Base-by-base conservation (phyloP, 2,113 vertebrate genomes). In the Lucifuga dentata region DNA sequence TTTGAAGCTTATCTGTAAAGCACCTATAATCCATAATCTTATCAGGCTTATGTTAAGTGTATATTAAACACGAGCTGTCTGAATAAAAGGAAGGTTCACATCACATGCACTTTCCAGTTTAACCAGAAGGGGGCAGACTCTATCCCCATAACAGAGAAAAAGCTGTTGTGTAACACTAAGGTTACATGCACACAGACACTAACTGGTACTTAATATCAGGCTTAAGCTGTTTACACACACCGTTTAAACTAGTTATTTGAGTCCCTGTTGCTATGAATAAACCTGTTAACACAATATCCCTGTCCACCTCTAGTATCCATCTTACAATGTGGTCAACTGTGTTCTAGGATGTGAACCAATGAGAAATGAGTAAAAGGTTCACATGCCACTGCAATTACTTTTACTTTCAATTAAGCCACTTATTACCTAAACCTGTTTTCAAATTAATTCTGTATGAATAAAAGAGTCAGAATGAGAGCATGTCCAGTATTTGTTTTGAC, bases 51-150 rank as follows among this genome's bases (percentile, higher is more conserved):
- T 74, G 13, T 32, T 26, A 35, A 19, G n/a, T 23, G n/a, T 16
- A 19, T 58, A 45, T 68, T 23, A 29, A 52, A 58, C 1, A 0
- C n/a, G 9, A 36, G 20, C 23, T 43, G 4, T 59, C 36, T 56
- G 10, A 62, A 40, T 33, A 46, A 38, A 21, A 60, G 56, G 40
- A 35, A 13, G 9, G 7, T 11, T 52, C 35, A 17, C 32, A 2
- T 11, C 16, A 43, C 23, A 2, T 55, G 62, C 41, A 51, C 24
- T 48, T 53, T 53, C 46, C n/a, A 3, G 8, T 63, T 44, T 60
- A 46, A 38, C 23, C 87, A 82, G 41, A 57, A 43, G 80, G 32
- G 41, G 81, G 74, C 80, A 80, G 53, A 33, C 32, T 26, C 2
- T 48, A 20, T 39, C 44, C 4, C 70, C 69, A 49, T 32, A 68